phyloP scores from a whole-genome alignment of 1,140 invertebrate genomes.

The Drosophila kurseongensis region DNA sequence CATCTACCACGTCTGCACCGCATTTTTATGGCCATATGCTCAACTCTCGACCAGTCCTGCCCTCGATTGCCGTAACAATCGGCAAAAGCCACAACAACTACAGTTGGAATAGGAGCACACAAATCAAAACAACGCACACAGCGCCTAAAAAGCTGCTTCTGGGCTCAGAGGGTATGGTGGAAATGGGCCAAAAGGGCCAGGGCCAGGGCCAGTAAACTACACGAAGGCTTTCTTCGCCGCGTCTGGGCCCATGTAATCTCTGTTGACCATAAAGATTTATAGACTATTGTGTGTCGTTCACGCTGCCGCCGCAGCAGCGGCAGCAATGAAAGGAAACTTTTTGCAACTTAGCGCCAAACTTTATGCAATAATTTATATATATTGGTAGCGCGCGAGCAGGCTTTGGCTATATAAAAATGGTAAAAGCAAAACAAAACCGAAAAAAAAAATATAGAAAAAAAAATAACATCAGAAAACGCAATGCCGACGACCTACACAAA shows the following conservation, averaged over 20 bases:
- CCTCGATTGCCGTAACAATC: slow-evolving; percentile 35
- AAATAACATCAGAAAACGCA: slow-evolving; percentile 48
- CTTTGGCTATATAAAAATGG: slow-evolving; percentile 52
- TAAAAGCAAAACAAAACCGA: slow-evolving; percentile 42
- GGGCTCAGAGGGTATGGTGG: neutral
- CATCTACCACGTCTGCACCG: slow-evolving; percentile 67
- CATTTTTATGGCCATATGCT: slow-evolving; percentile 79
- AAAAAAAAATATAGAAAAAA: slow-evolving; percentile 34
- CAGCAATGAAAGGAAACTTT: slow-evolving; percentile 82
- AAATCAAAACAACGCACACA: slow-evolving; percentile 72
- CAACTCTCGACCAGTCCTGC: no score
- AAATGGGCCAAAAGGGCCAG: no score
- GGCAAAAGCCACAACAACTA: slow-evolving; percentile 66
- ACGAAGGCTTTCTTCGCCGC: slow-evolving; percentile 56
- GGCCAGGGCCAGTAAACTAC: slow-evolving; percentile 69
- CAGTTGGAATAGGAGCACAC: slow-evolving; percentile 54
- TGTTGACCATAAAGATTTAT: slow-evolving; percentile 83
- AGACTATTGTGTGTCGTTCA: slow-evolving; percentile 81
- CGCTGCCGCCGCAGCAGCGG: slow-evolving; percentile 51
- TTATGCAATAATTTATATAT: slow-evolving; percentile 84
- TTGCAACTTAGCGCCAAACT: slow-evolving; percentile 84
- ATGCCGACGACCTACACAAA: slow-evolving; percentile 67
- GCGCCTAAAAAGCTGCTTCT: slow-evolving; percentile 70
- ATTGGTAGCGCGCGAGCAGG: slow-evolving; percentile 54
- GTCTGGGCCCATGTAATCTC: slow-evolving; percentile 72